Base-by-base conservation (phyloP, 2,797 vertebrate genomes). In the Agapornis canus region DNA sequence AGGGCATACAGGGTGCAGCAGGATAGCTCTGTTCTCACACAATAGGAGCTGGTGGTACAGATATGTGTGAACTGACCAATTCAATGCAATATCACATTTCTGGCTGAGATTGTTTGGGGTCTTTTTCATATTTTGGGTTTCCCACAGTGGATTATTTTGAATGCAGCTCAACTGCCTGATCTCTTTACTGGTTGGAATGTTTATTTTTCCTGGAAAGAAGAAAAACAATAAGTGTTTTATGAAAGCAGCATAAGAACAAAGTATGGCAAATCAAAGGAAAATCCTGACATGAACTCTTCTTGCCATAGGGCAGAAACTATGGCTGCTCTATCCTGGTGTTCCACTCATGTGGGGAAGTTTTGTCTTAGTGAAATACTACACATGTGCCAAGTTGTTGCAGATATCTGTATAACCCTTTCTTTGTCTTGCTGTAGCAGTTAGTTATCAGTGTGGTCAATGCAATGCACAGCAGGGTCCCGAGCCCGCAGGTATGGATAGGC, bases 161-260 rank as follows among this genome's bases (percentile, higher is more conserved):
- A 78, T 81, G 35, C 31, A 76, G 0, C 47, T 82, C 82, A 27
- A 69, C 45, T 89, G 89, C 61, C 89, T 87, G 64, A 75, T 82
- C 61, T 96, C 59, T 93, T 96, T 95, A 83, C 91, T 91, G 52
- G 40, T 75, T 89, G 60, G 60, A 61, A 57, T 90, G 68, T 91
- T 89, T 95, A 51, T 94, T 93, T 94, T 96, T 92, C 72, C 47
- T 76, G 49, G 26, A 91, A 73, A 83, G 82, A 81, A 86, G 42
- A 72, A 89, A 93, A 94, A 52, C 80, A 92, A 61, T 45, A 35
- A 48, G 71, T 57, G 47, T 87, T 96, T 92, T 68, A 89, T 90
- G 86, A 95, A 95, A 81, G 45, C 61, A 68, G 20, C 69, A 27
- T 68, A 89, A 94, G 81, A 95, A 84, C 80, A 77, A 93, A 94